phyloP scores from a whole-genome alignment of 2,113 vertebrate species.

The Eubucco bourcierii region DNA sequence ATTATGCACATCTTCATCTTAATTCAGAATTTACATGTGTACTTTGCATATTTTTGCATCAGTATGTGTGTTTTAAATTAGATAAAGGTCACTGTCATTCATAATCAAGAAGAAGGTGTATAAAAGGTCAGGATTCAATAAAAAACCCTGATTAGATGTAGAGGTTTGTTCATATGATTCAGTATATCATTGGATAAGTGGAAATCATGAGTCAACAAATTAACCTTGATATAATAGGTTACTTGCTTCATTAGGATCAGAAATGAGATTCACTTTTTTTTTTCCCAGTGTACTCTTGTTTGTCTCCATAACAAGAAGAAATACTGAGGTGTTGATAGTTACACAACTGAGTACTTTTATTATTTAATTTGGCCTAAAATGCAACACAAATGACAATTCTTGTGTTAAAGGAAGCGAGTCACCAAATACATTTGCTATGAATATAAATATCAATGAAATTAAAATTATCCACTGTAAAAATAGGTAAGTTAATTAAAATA shows the following conservation, averaged over 20 bases:
- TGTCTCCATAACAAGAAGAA: slow-evolving; percentile 1
- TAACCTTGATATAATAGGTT: slow-evolving; percentile 73
- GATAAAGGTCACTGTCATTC: slow-evolving; percentile 87
- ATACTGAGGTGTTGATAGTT: slow-evolving; percentile 15
- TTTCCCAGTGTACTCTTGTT: slow-evolving; percentile 50
- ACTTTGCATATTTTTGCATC: slow-evolving; percentile 85
- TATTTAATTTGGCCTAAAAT: slow-evolving; percentile 56
- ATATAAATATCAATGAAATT: background rate
- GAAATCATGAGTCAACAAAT: slow-evolving; percentile 79
- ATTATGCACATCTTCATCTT: slow-evolving; percentile 75
- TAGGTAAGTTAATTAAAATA: background rate
- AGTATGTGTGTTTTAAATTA: slow-evolving; percentile 81
- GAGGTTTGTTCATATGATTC: slow-evolving; percentile 77
- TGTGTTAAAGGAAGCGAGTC: slow-evolving; percentile 11
- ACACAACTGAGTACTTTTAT: slow-evolving; percentile 39
- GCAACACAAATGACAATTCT: slow-evolving; percentile 44
- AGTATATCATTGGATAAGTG: slow-evolving; percentile 77
- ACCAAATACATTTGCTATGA: background rate
- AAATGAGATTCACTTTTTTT: slow-evolving; percentile 61
- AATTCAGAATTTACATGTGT: slow-evolving; percentile 83
- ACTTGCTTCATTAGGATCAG: slow-evolving; percentile 67
- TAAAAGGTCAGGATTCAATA: slow-evolving; percentile 85
- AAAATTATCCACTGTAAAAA: background rate
- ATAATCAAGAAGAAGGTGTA: slow-evolving; percentile 83
- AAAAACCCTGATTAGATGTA: slow-evolving; percentile 80